Conservation (phyloP, 1,140 invertebrate genomes). For the Piezodorus guildinii region DNA sequence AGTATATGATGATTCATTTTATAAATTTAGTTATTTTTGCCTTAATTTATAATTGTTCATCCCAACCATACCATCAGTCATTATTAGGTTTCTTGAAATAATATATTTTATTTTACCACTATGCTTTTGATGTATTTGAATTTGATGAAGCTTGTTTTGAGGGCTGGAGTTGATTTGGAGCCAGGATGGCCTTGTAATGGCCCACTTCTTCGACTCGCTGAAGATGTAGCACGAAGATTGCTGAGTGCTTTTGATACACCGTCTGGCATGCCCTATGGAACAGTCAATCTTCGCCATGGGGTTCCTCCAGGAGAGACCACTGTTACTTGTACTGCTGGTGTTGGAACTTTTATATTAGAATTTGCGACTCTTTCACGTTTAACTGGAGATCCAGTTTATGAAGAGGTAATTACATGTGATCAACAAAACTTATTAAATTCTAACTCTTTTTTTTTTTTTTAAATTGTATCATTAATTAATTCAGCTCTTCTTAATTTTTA, state of each 20-base stretch:
- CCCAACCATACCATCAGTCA: no score
- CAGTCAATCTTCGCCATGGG: slow-evolving; percentile 83
- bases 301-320: slow-evolving; percentile 90
- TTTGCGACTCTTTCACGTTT: slow-evolving; percentile 90
- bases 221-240: slow-evolving; percentile 82
- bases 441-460: no score
- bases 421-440: no score
- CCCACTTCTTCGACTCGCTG: slow-evolving; percentile 80
- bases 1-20: no score
- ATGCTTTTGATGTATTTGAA: no score
- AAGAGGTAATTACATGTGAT: slow-evolving; percentile 46
- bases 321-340: slow-evolving; percentile 93
- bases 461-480: no score
- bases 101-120: no score
- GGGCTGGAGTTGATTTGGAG: slow-evolving; percentile 70
- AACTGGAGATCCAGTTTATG: slow-evolving; percentile 90
- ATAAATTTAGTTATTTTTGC: no score
- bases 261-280: slow-evolving; percentile 98
- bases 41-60: no score
- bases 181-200: slow-evolving; percentile 96
- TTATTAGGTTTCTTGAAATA: no score
- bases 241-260: slow-evolving; percentile 80
- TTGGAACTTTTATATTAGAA: slow-evolving; percentile 94
- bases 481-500: no score
- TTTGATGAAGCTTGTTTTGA: slow-evolving; percentile 30